Percentiles rank a stretch among this genome's conserved stretches.
These are phyloP conservation scores for Phenganax subtilis DNA, from an alignment of 92 coral and sea anemone genomes.

Conservation along the genomic window DNA sequence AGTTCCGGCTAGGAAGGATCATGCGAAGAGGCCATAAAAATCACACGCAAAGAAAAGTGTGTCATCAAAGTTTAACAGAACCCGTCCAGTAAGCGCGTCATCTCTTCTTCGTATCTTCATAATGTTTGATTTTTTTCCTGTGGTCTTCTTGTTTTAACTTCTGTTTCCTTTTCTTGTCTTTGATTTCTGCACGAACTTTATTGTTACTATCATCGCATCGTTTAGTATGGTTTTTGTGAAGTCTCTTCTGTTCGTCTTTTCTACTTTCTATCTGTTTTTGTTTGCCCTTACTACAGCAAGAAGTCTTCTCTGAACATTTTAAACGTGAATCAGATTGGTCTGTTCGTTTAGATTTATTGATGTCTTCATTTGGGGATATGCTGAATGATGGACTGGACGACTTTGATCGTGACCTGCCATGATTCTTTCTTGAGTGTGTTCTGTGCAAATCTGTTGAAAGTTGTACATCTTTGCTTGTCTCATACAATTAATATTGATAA, in stretches of 20 bases:
- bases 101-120: neutral
- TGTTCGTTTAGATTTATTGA: neutral
- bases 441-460: neutral
- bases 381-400: neutral
- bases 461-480: no score
- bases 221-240: neutral
- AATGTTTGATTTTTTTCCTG: neutral
- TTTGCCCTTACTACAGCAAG: neutral
- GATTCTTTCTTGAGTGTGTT: constrained; percentile 1
- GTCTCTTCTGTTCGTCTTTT: neutral
- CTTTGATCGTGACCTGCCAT: neutral
- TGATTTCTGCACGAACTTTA: neutral
- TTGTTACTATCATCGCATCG: neutral
- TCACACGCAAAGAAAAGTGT: no score
- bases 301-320: neutral
- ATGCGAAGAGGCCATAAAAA: no score
- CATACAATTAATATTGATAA: no score
- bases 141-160: neutral
- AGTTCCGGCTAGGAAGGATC: no score
- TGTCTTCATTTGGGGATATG: neutral
- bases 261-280: neutral
- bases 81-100: no score
- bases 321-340: neutral
- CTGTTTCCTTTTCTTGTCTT: neutral
- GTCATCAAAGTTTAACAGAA: no score